Conservation (phyloP, 2,888 invertebrate genomes). For the Cheilosia impressa region DNA sequence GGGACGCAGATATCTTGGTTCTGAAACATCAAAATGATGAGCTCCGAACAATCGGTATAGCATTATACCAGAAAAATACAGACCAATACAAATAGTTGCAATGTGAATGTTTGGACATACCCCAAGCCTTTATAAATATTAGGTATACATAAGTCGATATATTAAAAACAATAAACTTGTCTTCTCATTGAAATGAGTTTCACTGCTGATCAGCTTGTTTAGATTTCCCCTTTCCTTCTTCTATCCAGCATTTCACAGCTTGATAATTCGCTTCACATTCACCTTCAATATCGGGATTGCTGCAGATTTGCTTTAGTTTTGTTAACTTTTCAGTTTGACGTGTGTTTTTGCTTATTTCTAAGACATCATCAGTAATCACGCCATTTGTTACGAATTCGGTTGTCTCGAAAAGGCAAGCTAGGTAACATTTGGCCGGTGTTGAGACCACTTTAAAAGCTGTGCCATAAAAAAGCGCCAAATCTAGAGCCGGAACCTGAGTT, state of each 20-base stretch:
- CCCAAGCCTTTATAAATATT: no score
- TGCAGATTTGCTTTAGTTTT: background rate
- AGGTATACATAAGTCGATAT: no score
- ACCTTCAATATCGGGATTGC: constrained; percentile 1
- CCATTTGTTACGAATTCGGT: constrained; percentile 2
- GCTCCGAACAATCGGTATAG: no score
- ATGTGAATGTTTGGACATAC: no score
- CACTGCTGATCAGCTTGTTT: background rate
- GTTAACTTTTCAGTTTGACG: background rate
- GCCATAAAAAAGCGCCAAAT: constrained; percentile 20
- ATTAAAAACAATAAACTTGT: no score
- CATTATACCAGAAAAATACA: background rate
- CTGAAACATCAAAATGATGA: no score
- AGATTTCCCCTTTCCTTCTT: background rate
- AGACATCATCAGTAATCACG: background rate
- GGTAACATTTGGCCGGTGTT: constrained; percentile 17
- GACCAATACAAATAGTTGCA: background rate
- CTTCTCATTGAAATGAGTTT: no score
- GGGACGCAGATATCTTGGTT: no score
- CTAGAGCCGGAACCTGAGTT: background rate
- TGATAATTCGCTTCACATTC: constrained; percentile 13
- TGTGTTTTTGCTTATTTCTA: background rate
- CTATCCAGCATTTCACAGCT: background rate
- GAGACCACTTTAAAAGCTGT: background rate
- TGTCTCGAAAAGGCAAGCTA: constrained; percentile 5